Evolutionary conservation across 2,888 invertebrate species (phyloP), one percentile per base, ranked within the genome.

Genomic region (Xestia c-nigrum): DNA sequence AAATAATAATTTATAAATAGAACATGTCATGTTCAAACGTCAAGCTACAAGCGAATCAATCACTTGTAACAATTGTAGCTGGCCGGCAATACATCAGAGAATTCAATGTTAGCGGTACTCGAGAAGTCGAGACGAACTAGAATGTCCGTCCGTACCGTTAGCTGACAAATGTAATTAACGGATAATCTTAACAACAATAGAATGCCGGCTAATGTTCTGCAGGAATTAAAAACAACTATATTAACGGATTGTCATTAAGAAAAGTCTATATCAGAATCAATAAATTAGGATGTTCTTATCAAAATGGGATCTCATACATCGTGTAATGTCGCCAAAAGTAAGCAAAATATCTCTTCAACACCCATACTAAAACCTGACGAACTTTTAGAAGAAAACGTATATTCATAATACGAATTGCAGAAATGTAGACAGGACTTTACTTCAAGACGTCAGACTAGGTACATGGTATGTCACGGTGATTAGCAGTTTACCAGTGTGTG

Each of bases 131-230:
- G 92, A 91, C 93, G 93, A 94, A 95, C 95, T 94, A 94, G 96
- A 95, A 94, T 94, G 91, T 94, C 94, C 94, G 94, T 93, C 92
- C 88, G 87, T 83, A 93, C 96, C 95, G 96, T 96, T 96, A 95
- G 74, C 88, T 91, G 93, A 93, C 92, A 91, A 91, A 91, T 91
- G 90, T 92, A 95, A 95, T 94, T 95, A 95, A 94, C 93, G 88
- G 91, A 90, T 91, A 87, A 91, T 89, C 88, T 87, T 76, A 78
- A 77, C 86, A 85, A 89, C 88, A 91, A 92, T 89, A 89, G 85
- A 86, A 84, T 89, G 87, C 84, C 83, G 85, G 85, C 80, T 80
- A 80, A 82, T 80, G 78, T 82, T 85, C 76, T 77, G 73, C 72
- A 71, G 81, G 82, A 83, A 83, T 86, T 85, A 80, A 71, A 76